Evolutionary conservation across 1,140 invertebrate genomes (phyloP).

Genomic region (Orchestia grillus): DNA sequence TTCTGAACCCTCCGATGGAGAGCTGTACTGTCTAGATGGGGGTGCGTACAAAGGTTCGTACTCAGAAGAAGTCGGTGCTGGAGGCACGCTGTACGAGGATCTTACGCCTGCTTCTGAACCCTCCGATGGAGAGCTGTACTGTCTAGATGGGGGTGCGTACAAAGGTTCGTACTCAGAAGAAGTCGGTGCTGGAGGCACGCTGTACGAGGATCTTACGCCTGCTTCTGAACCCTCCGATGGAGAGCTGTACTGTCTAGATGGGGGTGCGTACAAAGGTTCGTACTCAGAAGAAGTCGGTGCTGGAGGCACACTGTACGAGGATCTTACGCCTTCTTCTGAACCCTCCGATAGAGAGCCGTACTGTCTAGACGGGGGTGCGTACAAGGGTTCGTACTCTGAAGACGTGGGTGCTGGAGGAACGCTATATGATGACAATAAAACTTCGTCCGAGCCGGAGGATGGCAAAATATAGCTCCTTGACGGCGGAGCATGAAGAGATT

Average conservation of each 20-base stretch:
- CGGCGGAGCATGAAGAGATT: too few relatives aligned
- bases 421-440: too few relatives aligned
- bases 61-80: background rate
- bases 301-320: background rate
- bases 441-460: too few relatives aligned
- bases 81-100: conserved; percentile 25
- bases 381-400: too few relatives aligned
- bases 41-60: conserved; percentile 30
- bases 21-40: background rate
- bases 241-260: background rate
- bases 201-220: background rate
- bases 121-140: background rate
- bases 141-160: background rate
- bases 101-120: background rate
- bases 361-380: too few relatives aligned
- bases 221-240: background rate
- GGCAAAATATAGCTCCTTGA: too few relatives aligned
- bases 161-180: conserved; percentile 42
- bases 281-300: background rate
- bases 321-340: background rate
- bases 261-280: background rate
- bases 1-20: background rate
- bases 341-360: too few relatives aligned
- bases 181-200: background rate
- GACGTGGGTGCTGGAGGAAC: too few relatives aligned